Base-by-base conservation (phyloP, 2,888 invertebrate species). In the Galerucella pusilla region DNA sequence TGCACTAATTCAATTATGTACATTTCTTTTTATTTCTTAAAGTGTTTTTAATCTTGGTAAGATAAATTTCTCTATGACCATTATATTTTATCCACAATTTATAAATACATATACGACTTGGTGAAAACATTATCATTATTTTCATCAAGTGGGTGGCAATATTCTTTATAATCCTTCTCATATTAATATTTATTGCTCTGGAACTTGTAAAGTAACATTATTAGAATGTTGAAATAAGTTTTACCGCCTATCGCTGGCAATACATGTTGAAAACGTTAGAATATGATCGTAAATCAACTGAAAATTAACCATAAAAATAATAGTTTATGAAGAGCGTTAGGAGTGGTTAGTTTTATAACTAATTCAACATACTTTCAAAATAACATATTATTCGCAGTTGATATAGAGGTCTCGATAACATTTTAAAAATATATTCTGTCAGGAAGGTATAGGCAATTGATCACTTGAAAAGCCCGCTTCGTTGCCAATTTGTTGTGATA, bases 331-430 rank as follows among this genome's bases (percentile, higher is more conserved):
- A 7, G 14, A 49, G 12, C 49, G 11, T 49, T 52, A 52, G 14
- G 5, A 6, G 52, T 52, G 12, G 52, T 52, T 52, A 52, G 52
- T 52, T 52, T 52, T 52, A 5, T 52, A n/a, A n/a, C 14, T n/a
- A 52, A 52, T n/a, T 52, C n/a, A 52, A 52, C 35, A 52, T 12
- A 12, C 49, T 12, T 52, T 52, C 5, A n/a, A 49, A 49, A 14
- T 14, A 14, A n/a, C 52, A 52, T 3, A 52, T 7, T 14, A n/a
- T n/a, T 52, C n/a, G n/a, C 52, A 52, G n/a, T 52, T 42, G 35
- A 52, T n/a, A 7, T n/a, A 52, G 52, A 52, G 61, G 28, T 61
- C 61, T 61, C 12, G 61, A 61, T 35, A 61, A 61, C 35, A 35
- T 35, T 14, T 61, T 28, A 0, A 61, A 11, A 61, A 35, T 12